These are phyloP conservation scores for Marronus borbonicus DNA, from an alignment of 2,888 invertebrate species.

Conservation along the genomic window DNA sequence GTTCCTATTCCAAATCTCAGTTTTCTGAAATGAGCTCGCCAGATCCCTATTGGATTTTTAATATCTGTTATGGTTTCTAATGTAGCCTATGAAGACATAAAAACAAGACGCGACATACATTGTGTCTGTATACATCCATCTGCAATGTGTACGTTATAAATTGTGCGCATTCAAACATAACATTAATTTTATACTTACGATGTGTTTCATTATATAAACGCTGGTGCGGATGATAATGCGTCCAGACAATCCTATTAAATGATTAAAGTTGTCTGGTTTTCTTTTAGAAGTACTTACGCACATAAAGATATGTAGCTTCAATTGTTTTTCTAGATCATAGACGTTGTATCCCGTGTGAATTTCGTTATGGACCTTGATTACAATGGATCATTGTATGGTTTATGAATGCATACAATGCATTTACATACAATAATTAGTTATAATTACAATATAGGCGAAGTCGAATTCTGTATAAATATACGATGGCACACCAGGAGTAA, in stretches of 20 bases:
- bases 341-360: constrained; percentile 36
- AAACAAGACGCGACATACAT: not conserved
- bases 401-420: not conserved
- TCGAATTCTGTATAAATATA: not conserved
- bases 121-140: not conserved
- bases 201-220: constrained; percentile 19
- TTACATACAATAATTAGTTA: not conserved
- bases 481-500: not conserved
- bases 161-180: not conserved
- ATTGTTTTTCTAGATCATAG: constrained; percentile 12
- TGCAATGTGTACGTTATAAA: not conserved
- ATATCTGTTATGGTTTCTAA: too few relatives aligned
- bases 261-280: constrained; percentile 38
- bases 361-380: constrained; percentile 41
- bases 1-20: too few relatives aligned
- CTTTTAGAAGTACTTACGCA: constrained; percentile 14
- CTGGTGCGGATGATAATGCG: constrained; percentile 32
- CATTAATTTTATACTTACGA: not conserved
- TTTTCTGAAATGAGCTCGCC: too few relatives aligned
- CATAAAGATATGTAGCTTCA: not conserved
- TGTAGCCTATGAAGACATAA: too few relatives aligned
- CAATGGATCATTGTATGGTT: constrained; percentile 35
- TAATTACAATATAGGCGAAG: not conserved
- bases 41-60: too few relatives aligned
- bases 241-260: constrained; percentile 41